These are phyloP conservation scores for Mormyrops boulengeri DNA, from an alignment of 2,797 vertebrate genomes.

Conservation along the genomic window DNA sequence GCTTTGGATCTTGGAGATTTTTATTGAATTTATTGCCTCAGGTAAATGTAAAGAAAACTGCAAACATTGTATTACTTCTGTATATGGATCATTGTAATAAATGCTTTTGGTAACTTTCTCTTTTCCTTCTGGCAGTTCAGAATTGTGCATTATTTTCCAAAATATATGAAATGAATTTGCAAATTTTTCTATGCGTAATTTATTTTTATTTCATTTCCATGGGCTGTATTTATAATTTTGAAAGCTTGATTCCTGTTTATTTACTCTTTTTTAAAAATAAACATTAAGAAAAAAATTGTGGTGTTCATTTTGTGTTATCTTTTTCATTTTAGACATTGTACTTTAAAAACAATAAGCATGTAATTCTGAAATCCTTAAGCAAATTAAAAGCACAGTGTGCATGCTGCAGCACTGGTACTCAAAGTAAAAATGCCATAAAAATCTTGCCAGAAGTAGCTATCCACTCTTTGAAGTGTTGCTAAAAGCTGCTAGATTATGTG, in stretches of 20 bases:
- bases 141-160: conserved; percentile 34
- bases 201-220: conserved; percentile 50
- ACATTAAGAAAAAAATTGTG: conserved; percentile 7
- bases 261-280: conserved; percentile 40
- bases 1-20: conserved; percentile 40
- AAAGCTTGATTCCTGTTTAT: conserved; percentile 26
- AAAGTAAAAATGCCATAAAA: too few species aligned
- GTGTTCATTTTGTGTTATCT: not conserved
- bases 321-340: not conserved
- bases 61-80: conserved; percentile 26
- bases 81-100: conserved; percentile 14
- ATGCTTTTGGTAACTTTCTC: not conserved
- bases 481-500: too few species aligned
- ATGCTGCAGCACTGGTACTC: too few species aligned
- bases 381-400: too few species aligned
- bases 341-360: not conserved
- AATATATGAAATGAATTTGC: conserved; percentile 39
- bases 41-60: conserved; percentile 51
- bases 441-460: too few species aligned
- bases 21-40: conserved; percentile 57
- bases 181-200: conserved; percentile 56
- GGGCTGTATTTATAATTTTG: conserved; percentile 44
- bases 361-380: not conserved
- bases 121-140: not conserved
- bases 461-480: too few species aligned